Conservation (phyloP, 2,113 vertebrate genomes). For the Neotoma lepida region DNA sequence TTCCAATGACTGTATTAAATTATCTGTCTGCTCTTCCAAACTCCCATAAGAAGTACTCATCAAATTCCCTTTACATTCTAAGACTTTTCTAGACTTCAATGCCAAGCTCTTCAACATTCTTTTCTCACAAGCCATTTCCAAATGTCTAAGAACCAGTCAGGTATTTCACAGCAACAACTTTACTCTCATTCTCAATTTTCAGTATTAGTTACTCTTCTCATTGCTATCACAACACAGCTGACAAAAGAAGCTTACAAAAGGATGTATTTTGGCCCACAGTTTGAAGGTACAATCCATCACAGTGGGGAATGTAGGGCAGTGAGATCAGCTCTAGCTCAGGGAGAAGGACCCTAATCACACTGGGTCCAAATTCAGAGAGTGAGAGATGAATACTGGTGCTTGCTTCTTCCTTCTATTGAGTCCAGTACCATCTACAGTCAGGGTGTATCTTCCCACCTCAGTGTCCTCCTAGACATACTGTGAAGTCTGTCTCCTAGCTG, state of each 20-base stretch:
- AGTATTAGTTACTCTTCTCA: neutral
- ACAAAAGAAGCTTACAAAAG: neutral
- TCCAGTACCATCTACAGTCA: neutral
- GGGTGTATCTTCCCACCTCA: neutral
- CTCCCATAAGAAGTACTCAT: neutral
- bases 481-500: neutral
- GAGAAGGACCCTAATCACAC: neutral
- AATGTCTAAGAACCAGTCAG: neutral
- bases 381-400: neutral
- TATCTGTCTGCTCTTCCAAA: neutral
- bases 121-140: neutral
- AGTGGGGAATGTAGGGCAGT: neutral
- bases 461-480: neutral
- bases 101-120: neutral
- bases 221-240: neutral
- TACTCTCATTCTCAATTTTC: neutral
- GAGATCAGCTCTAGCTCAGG: neutral
- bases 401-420: neutral
- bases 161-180: neutral
- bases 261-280: neutral
- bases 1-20: neutral
- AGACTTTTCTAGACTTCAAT: neutral
- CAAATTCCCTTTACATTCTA: neutral
- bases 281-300: no score
- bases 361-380: neutral